These are phyloP conservation scores for Caenorhabditis tropicalis DNA, from an alignment of 1,140 invertebrate genomes.

Conservation along the genomic window DNA sequence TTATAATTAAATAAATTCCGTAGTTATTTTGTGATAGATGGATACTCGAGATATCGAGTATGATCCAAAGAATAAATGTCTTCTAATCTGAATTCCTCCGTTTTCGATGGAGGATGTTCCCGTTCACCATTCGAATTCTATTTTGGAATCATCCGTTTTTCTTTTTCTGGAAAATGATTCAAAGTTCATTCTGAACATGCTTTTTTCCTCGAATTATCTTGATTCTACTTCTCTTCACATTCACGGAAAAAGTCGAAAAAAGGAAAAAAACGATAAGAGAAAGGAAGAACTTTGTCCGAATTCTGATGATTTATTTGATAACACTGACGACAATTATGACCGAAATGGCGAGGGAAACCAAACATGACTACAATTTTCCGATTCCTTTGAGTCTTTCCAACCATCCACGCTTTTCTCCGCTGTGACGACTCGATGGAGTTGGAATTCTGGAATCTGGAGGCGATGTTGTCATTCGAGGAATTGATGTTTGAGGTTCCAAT, in stretches of 20 bases:
- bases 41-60: too few species aligned
- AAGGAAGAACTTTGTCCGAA: constrained; percentile 36
- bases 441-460: constrained; percentile 27
- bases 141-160: too few species aligned
- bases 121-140: too few species aligned
- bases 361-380: constrained; percentile 38
- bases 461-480: not conserved
- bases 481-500: not conserved
- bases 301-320: constrained; percentile 35
- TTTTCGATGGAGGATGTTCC: too few species aligned
- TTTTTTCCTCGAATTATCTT: too few species aligned
- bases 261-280: constrained; percentile 27
- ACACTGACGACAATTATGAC: constrained; percentile 14
- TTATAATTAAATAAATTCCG: too few species aligned
- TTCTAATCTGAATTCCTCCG: too few species aligned
- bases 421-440: not conserved
- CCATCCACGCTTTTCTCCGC: constrained; percentile 12
- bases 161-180: not conserved
- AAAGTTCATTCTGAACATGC: not conserved
- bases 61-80: too few species aligned
- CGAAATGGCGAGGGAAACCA: not conserved
- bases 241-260: not conserved
- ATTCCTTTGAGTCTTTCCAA: constrained; percentile 30
- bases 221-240: too few species aligned
- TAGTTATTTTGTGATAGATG: too few species aligned